Conservation (phyloP, 2,113 vertebrate species). For the Nematolebias whitei region DNA sequence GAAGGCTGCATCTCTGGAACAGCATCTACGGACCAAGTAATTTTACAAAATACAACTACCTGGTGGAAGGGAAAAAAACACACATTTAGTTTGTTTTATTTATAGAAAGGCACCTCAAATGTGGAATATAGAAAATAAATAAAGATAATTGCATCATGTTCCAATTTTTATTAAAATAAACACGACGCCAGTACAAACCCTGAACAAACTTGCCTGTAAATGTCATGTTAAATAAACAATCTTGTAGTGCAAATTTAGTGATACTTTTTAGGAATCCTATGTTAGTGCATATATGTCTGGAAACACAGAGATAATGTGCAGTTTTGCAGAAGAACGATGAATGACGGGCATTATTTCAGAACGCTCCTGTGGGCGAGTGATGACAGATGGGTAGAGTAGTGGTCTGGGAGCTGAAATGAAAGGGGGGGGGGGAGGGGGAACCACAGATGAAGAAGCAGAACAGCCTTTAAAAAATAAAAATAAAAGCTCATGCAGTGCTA, state of each 20-base stretch:
- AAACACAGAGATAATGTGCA: not conserved
- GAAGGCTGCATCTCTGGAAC: conserved; percentile 5
- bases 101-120: conserved; percentile 4
- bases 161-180: not conserved
- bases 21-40: not conserved
- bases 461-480: not conserved
- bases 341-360: conserved; percentile 77
- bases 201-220: not conserved
- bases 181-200: not conserved
- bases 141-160: accelerated
- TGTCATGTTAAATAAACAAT: not conserved
- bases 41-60: not conserved
- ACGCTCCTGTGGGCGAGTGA: conserved; percentile 84
- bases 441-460: not conserved
- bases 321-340: conserved; percentile 19
- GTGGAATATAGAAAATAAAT: not conserved
- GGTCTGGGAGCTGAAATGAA: conserved; percentile 81
- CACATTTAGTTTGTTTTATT: not conserved
- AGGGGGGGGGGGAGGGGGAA: conserved; percentile 11
- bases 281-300: conserved; percentile 18
- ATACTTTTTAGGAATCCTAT: conserved; percentile 8
- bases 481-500: not conserved
- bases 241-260: not conserved
- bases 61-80: not conserved
- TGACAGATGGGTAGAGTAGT: conserved; percentile 78